Percentiles rank a stretch among this genome's conserved stretches.
phyloP scores from a whole-genome alignment of 2,113 vertebrate genomes.

The Diphyllodes magnificus region DNA sequence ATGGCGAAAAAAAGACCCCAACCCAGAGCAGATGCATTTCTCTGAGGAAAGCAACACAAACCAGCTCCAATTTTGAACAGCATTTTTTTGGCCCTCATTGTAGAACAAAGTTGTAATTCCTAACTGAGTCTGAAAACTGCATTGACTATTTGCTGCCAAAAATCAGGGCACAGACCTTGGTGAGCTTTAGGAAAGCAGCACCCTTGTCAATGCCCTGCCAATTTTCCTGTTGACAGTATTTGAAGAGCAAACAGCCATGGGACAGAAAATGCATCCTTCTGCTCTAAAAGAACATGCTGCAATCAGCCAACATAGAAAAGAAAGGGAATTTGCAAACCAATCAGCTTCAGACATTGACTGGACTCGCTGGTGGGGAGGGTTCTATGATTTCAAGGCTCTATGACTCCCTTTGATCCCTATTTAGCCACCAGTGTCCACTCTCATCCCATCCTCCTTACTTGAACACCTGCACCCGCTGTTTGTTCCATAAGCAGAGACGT shows the following conservation, averaged over 20 bases:
- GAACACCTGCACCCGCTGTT: background rate
- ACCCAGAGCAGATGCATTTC: background rate
- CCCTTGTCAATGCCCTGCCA: background rate
- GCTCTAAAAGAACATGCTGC: background rate
- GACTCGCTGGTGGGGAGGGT: background rate
- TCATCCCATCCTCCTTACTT: background rate
- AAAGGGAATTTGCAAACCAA: background rate
- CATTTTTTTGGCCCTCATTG: background rate
- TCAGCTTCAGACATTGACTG: background rate
- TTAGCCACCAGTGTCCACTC: background rate
- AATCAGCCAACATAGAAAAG: background rate
- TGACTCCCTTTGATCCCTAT: background rate
- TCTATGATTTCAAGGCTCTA: background rate
- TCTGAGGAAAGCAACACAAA: background rate
- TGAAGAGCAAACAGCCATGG: background rate
- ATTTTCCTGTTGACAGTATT: background rate
- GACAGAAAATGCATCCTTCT: background rate
- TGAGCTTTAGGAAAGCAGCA: background rate
- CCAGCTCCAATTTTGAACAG: background rate
- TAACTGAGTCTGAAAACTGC: background rate
- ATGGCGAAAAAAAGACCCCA: rapidly evolving
- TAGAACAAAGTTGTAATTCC: background rate
- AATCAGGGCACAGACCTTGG: background rate
- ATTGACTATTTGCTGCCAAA: background rate
- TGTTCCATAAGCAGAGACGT: background rate